Evolutionary conservation across 2,113 vertebrate genomes (phyloP), one percentile per base, ranked within the genome.

Genomic region (Hylia prasina): DNA sequence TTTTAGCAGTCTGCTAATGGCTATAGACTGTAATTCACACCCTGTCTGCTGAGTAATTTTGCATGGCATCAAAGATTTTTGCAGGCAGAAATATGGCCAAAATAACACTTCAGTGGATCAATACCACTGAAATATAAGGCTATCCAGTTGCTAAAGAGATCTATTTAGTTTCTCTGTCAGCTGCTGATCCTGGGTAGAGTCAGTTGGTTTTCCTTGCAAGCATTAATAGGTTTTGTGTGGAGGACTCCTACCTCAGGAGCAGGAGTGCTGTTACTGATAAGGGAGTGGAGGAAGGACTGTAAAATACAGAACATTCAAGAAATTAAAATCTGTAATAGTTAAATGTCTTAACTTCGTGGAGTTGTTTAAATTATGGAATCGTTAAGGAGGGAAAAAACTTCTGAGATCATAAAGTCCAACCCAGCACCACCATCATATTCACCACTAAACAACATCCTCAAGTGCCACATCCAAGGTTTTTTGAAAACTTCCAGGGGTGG

Each of bases 101-200:
- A 97, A 96, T 97, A 97, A 97, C 94, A 96, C 88, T 96, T 97
- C 64, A 44, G 72, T 58, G 76, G 97, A 96, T 98, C 96, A 79
- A 97, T 98, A 97, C 24, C 64, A 82, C 87, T 96, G 96, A 97
- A 97, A 97, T 97, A 94, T 69, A 94, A 97, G 82, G 91, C 92
- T 92, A 89, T 94, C 90, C 90, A 96, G 64, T 87, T 69, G 69
- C 89, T 96, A 84, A 95, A 95, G 94, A 96, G 90, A 93, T 97
- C 88, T 94, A 93, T 97, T 97, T 97, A 82, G 66, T 82, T 90
- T 92, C 91, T 93, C 93, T 94, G 95, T 33, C 80, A 87, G 53
- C 31, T 7, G 21, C 56, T 48, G 45, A 77, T 94, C 39, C 28
- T 44, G 17, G 33, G 58, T 54, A n/a, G 63, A 70, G 80, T 73